Evolutionary conservation across 2,113 vertebrate species (phyloP).

Genomic region (Odontesthes bonariensis): DNA sequence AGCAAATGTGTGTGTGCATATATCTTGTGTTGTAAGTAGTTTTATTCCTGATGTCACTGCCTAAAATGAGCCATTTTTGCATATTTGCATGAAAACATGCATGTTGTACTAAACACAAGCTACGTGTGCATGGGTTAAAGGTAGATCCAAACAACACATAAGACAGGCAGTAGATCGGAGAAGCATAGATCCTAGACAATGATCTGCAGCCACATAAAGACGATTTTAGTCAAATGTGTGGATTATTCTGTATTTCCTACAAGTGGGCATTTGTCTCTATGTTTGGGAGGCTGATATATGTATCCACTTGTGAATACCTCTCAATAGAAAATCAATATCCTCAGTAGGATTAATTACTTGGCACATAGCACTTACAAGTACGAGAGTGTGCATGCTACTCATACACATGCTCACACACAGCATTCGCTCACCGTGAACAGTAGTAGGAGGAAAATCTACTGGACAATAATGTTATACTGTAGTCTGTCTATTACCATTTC

Average conservation of each 20-base stretch:
- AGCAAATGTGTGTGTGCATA: conserved; percentile 36
- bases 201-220: conserved; percentile 24
- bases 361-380: conserved; percentile 23
- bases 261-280: not conserved
- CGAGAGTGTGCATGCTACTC: conserved; percentile 10
- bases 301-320: conserved; percentile 40
- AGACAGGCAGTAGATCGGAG: conserved; percentile 2
- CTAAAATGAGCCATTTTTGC: not conserved
- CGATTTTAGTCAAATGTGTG: conserved; percentile 41
- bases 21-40: conserved; percentile 23
- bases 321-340: conserved; percentile 59
- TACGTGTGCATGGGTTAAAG: not conserved
- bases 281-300: conserved; percentile 27
- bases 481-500: conserved; percentile 32
- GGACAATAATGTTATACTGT: conserved; percentile 7
- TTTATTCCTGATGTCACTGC: conserved; percentile 24
- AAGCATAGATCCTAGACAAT: conserved; percentile 4
- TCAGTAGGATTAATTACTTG: conserved; percentile 54
- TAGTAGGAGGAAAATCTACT: conserved; percentile 24
- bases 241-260: conserved; percentile 13
- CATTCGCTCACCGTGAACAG: conserved; percentile 37
- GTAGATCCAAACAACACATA: conserved; percentile 16
- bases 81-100: conserved; percentile 27
- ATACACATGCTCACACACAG: conserved; percentile 15
- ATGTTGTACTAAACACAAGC: conserved; percentile 7